These are phyloP conservation scores for Psilopogon haemacephalus DNA, from an alignment of 2,113 vertebrate species.

Conservation along the genomic window DNA sequence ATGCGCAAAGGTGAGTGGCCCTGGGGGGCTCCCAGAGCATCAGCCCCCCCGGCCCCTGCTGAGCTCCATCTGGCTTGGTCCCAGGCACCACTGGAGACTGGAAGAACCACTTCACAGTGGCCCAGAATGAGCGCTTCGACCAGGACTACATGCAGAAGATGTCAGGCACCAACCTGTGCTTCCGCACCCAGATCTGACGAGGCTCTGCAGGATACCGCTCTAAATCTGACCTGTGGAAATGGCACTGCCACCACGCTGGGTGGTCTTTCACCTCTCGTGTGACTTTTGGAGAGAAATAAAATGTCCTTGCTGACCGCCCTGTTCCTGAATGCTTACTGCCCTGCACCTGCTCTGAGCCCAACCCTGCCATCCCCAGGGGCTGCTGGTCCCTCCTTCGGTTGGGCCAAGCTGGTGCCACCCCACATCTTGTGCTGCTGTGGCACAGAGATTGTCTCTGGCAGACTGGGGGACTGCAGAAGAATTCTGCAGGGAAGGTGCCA, in stretches of 20 bases:
- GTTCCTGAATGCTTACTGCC: neutral
- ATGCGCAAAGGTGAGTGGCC: slow-evolving; percentile 69
- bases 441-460: rapidly evolving
- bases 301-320: neutral
- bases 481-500: rapidly evolving
- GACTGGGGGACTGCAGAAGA: rapidly evolving
- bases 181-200: slow-evolving; percentile 73
- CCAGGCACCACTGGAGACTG: slow-evolving; percentile 67
- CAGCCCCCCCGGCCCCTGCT: rapidly evolving
- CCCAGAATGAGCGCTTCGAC: slow-evolving; percentile 75
- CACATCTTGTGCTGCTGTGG: rapidly evolving
- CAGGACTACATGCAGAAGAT: slow-evolving; percentile 82
- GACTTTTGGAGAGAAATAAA: neutral
- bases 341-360: neutral
- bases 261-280: neutral
- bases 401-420: neutral
- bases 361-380: rapidly evolving
- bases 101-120: slow-evolving; percentile 75
- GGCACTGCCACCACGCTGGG: rapidly evolving
- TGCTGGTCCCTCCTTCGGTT: rapidly evolving
- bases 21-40: rapidly evolving
- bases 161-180: slow-evolving; percentile 74
- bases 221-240: rapidly evolving
- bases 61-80: rapidly evolving
- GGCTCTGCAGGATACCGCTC: rapidly evolving